A percentile compares a stretch with the other conserved stretches of the same genome.
Conservation (phyloP, 2,888 invertebrate species). For the Galeopsomyia nigrocyanea region DNA sequence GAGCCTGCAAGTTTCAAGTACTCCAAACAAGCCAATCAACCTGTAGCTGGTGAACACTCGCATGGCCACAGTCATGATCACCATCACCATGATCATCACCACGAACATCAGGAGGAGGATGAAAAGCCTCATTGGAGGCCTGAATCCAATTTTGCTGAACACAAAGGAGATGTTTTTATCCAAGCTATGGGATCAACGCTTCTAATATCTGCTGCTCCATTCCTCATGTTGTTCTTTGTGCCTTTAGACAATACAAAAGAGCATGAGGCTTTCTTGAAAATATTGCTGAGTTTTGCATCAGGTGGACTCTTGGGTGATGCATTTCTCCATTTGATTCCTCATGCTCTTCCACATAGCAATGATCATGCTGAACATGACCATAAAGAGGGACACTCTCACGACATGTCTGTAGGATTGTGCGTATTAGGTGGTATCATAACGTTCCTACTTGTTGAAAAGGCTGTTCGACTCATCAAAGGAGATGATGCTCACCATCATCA, state of each 20-base stretch:
- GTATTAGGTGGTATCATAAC: slow-evolving; percentile 93
- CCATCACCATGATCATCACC: slow-evolving; percentile 44
- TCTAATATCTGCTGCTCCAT: slow-evolving; percentile 95
- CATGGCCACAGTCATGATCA: slow-evolving; percentile 66
- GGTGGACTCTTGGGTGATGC: slow-evolving; percentile 98
- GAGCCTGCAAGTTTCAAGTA: slow-evolving; percentile 87
- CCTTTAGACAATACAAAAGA: slow-evolving; percentile 90
- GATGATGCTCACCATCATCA: slow-evolving; percentile 78
- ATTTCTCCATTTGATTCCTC: slow-evolving; percentile 98
- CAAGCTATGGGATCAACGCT: slow-evolving; percentile 92
- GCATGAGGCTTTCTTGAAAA: slow-evolving; percentile 88
- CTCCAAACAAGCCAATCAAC: slow-evolving; percentile 78
- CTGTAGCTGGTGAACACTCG: slow-evolving; percentile 56
- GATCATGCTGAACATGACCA: slow-evolving; percentile 71
- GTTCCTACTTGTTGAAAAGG: slow-evolving; percentile 94
- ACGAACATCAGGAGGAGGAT: slow-evolving; percentile 59
- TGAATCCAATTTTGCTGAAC: slow-evolving; percentile 36
- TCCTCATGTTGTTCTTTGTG: slow-evolving; percentile 91
- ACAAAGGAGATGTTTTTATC: slow-evolving; percentile 64
- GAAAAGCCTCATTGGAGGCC: slow-evolving; percentile 42
- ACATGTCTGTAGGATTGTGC: slow-evolving; percentile 94
- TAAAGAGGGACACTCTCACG: slow-evolving; percentile 73
- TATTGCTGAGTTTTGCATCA: slow-evolving; percentile 92
- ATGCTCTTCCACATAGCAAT: slow-evolving; percentile 79
- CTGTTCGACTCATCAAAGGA: slow-evolving; percentile 88